Evolutionary conservation across 2,113 vertebrate genomes (phyloP).

Genomic region (Cyanocitta stelleri): DNA sequence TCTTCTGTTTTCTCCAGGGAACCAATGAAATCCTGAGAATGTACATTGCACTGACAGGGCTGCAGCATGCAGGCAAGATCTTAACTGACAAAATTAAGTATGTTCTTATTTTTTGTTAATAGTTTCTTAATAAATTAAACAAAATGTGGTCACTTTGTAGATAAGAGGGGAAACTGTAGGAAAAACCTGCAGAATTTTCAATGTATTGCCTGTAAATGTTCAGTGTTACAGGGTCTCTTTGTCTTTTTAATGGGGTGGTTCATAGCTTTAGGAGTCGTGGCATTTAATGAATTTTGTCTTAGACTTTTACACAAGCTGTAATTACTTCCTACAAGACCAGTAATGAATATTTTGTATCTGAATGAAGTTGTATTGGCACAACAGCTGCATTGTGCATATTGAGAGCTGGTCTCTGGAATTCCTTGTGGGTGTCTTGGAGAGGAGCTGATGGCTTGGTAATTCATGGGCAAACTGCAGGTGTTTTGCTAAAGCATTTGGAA

Average conservation of each 20-base stretch:
- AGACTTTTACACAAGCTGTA: background rate
- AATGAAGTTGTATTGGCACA: background rate
- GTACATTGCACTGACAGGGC: conserved; percentile 90
- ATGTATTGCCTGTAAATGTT: background rate
- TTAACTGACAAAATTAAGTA: conserved; percentile 89
- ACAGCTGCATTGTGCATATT: background rate
- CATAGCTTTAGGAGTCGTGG: background rate
- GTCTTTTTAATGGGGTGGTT: background rate
- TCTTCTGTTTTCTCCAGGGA: conserved; percentile 73
- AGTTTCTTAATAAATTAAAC: background rate
- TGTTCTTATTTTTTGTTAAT: conserved; percentile 33
- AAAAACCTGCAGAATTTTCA: background rate
- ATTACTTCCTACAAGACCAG: background rate
- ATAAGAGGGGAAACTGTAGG: background rate
- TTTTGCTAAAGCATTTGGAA: too few relatives aligned
- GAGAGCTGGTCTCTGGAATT: too few relatives aligned
- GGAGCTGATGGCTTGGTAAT: too few relatives aligned
- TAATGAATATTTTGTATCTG: background rate
- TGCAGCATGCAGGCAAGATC: conserved; percentile 88
- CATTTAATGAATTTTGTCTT: background rate
- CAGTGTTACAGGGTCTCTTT: rapidly evolving
- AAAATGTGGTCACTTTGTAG: background rate
- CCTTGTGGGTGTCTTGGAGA: too few relatives aligned
- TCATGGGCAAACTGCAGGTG: too few relatives aligned
- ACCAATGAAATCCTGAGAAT: conserved; percentile 95